Evolutionary conservation across 2,797 vertebrate species (phyloP), one percentile per base, ranked within the genome.

Genomic region (Tadarida brasiliensis): DNA sequence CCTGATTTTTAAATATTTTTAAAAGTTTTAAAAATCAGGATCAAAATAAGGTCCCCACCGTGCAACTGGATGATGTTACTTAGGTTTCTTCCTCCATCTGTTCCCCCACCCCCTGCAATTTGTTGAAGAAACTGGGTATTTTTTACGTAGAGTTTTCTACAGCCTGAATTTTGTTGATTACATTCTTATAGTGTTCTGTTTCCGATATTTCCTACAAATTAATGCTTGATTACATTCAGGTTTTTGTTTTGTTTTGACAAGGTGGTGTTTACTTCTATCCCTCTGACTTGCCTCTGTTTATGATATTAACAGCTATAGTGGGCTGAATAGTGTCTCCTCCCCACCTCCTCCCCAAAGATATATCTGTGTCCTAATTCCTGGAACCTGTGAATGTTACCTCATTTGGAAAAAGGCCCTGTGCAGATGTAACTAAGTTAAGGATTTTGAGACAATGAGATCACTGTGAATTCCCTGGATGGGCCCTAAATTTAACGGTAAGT

Each of bases 111-210:
- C 17, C 82, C 70, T 65, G 16, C 12, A 96, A 51, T 88, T 81
- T 71, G 51, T 14, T 47, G 61, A 93, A 94, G 74, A 77, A 89
- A 87, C 28, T 28, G 16, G 16, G 24, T 77, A 90, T 93, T 87
- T 83, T 30, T 78, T 68, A 30, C 44, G 14, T 17, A 39, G 51
- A 11, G 44, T 57, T 70, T 82, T 51, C n/a, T 65, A 68, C 11
- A 76, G 35, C 24, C 56, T 93, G 26, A 90, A 76, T 94, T 63
- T 81, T 86, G 39, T 51, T 93, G 74, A 33, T 26, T 78, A 16
- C 11, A 88, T 59, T 56, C 56, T 57, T 78, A 8, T 6, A 39
- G 63, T 33, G 17, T 77, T 86, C n/a, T 90, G 11, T 87, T 87
- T 90, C 47, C 11, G 61, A 3, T 76, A 67, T 54, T 44, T 87